Evolutionary conservation across 1,140 invertebrate genomes (phyloP).

Genomic region (Zaprionus lachaisei): DNA sequence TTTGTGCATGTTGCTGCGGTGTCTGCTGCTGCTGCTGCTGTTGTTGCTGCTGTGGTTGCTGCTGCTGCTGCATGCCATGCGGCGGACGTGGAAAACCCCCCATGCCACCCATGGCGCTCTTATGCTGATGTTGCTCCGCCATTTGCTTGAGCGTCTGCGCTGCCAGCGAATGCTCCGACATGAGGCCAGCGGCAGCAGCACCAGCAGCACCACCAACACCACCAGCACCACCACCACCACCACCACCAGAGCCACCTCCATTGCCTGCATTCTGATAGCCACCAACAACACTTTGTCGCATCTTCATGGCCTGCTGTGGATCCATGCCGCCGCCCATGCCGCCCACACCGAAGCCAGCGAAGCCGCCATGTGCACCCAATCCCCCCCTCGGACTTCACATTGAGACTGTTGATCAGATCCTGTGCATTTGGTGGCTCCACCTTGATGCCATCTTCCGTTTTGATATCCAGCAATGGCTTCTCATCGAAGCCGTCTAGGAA

Average conservation of each 20-base stretch:
- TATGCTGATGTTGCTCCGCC: conserved; percentile 98
- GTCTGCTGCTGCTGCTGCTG: conserved; percentile 57
- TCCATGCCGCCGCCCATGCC: conserved; percentile 49
- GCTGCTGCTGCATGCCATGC: conserved; percentile 65
- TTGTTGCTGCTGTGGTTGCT: conserved; percentile 47
- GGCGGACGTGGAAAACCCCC: conserved; percentile 77
- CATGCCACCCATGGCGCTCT: conserved; percentile 88
- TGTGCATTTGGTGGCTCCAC: conserved; percentile 85
- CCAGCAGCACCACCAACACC: conserved; percentile 28
- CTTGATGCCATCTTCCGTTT: conserved; percentile 86
- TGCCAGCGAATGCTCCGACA: conserved; percentile 92
- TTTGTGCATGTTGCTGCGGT: conserved; percentile 60
- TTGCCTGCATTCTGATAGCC: conserved; percentile 64
- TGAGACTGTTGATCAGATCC: conserved; percentile 80
- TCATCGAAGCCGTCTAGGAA: conserved; percentile 93
- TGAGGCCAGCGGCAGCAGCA: conserved; percentile 65
- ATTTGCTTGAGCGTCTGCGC: conserved; percentile 97
- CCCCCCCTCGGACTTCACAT: conserved; percentile 77
- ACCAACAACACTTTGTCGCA: conserved; percentile 46
- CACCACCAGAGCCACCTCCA: conserved; percentile 64
- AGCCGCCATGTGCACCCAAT: conserved; percentile 60
- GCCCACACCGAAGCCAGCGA: conserved; percentile 52
- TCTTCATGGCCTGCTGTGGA: conserved; percentile 59
- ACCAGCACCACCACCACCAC: conserved; percentile 63
- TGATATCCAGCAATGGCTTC: conserved; percentile 87